Evolutionary conservation across 2,113 vertebrate species (phyloP).

Genomic region (Pungitius pungitius): DNA sequence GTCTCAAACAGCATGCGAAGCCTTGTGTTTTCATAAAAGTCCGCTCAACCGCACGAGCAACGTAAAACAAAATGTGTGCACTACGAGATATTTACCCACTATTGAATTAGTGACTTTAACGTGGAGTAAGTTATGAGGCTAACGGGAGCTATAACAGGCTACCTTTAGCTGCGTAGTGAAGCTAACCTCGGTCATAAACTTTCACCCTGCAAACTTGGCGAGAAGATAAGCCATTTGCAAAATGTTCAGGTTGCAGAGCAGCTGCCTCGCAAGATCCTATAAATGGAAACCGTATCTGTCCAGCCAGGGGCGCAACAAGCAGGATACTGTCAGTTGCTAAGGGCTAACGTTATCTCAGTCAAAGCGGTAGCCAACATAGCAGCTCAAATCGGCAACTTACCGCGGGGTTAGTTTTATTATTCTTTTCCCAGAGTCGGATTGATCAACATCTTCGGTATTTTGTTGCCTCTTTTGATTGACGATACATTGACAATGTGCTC

Average conservation of each 20-base stretch:
- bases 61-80: not conserved
- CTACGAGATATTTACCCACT: no score
- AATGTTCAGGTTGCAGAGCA: conserved; percentile 36
- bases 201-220: conserved; percentile 33
- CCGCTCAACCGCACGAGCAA: not conserved
- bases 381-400: conserved; percentile 66
- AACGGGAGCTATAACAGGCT: conserved; percentile 35
- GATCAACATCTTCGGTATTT: conserved; percentile 68
- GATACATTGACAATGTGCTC: not conserved
- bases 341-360: conserved; percentile 28
- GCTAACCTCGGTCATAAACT: conserved; percentile 47
- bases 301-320: conserved; percentile 26
- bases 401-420: conserved; percentile 62
- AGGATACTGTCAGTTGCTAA: conserved; percentile 49
- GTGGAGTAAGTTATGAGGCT: conserved; percentile 18
- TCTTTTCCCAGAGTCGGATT: conserved; percentile 52
- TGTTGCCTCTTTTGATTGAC: conserved; percentile 6
- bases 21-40: not conserved
- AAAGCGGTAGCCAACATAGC: conserved; percentile 45
- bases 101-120: conserved; percentile 19
- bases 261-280: conserved; percentile 45
- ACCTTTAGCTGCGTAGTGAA: conserved; percentile 59
- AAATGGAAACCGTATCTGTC: conserved; percentile 59
- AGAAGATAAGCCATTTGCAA: conserved; percentile 27
- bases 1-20: not conserved